phyloP scores from a whole-genome alignment of 2,888 invertebrate species.

The Torymus auratus region DNA sequence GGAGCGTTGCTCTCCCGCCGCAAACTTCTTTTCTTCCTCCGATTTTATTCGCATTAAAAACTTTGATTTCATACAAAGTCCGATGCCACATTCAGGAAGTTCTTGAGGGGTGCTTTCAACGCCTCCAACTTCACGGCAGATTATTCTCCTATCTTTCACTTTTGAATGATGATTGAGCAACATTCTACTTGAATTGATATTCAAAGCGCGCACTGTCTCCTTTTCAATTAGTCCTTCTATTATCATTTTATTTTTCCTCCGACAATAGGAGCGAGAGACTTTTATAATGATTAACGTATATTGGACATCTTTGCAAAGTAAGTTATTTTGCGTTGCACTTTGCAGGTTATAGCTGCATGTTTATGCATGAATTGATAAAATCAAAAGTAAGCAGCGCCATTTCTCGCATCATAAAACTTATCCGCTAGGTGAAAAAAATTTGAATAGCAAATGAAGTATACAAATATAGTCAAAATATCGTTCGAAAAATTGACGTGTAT shows the following conservation, averaged over 20 bases:
- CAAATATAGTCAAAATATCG: constrained; percentile 12
- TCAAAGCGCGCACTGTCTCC: background rate
- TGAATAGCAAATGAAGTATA: constrained; percentile 55
- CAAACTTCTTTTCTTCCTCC: constrained; percentile 50
- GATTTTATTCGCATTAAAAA: constrained; percentile 45
- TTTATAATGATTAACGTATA: background rate
- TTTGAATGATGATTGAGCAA: constrained; percentile 26
- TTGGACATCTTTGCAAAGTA: constrained; percentile 29
- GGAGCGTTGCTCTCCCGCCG: constrained; percentile 33
- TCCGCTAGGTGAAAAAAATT: constrained; percentile 50
- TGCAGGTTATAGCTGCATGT: constrained; percentile 41
- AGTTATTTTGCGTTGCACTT: constrained; percentile 40
- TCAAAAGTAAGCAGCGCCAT: constrained; percentile 54
- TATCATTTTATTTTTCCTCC: background rate
- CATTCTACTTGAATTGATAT: constrained; percentile 1
- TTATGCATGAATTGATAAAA: constrained; percentile 56
- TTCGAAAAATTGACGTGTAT: too few relatives aligned
- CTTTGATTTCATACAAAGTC: background rate
- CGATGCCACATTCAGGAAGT: constrained; percentile 9
- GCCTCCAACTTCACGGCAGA: constrained; percentile 25
- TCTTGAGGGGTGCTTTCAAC: constrained; percentile 26
- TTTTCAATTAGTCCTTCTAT: constrained; percentile 17
- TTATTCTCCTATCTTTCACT: constrained; percentile 25
- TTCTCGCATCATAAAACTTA: constrained; percentile 56
- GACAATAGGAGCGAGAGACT: too few relatives aligned